Conservation (phyloP, 2,797 vertebrate species). For the Poecilia gillii region DNA sequence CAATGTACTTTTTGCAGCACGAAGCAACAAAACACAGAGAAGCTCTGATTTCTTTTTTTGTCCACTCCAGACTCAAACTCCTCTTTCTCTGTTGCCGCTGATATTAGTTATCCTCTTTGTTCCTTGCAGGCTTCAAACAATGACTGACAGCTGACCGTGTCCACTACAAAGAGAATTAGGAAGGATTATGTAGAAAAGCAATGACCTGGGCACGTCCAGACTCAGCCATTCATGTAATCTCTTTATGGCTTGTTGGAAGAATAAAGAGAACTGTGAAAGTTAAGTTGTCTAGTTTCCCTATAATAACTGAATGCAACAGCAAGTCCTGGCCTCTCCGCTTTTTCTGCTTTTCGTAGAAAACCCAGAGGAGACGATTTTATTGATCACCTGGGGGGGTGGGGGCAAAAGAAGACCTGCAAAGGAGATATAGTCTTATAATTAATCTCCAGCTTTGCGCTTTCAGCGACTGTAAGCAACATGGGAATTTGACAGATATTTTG, state of each 20-base stretch:
- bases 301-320: constrained; percentile 20
- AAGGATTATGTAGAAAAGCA: constrained; percentile 71
- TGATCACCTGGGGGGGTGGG: constrained; percentile 4
- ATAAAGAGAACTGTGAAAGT: constrained; percentile 20
- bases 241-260: constrained; percentile 34
- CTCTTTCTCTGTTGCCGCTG: constrained; percentile 16
- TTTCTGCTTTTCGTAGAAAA: constrained; percentile 22
- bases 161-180: constrained; percentile 75
- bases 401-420: constrained; percentile 21
- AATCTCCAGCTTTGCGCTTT: constrained; percentile 33
- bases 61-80: constrained; percentile 4
- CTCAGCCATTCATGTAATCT: constrained; percentile 71
- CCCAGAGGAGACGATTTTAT: constrained; percentile 23
- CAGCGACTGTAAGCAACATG: constrained; percentile 26
- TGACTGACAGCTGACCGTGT: constrained; percentile 60
- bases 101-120: constrained; percentile 28
- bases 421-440: constrained; percentile 46
- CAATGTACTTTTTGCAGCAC: neutral
- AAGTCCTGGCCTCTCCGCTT: neutral
- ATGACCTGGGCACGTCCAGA: constrained; percentile 56
- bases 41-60: neutral
- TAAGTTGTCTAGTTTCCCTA: constrained; percentile 23
- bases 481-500: constrained; percentile 51
- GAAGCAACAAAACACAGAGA: neutral
- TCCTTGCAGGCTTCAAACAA: constrained; percentile 54